These are phyloP conservation scores for Varanus salvator DNA, from an alignment of 2,113 vertebrate genomes.

Conservation along the genomic window DNA sequence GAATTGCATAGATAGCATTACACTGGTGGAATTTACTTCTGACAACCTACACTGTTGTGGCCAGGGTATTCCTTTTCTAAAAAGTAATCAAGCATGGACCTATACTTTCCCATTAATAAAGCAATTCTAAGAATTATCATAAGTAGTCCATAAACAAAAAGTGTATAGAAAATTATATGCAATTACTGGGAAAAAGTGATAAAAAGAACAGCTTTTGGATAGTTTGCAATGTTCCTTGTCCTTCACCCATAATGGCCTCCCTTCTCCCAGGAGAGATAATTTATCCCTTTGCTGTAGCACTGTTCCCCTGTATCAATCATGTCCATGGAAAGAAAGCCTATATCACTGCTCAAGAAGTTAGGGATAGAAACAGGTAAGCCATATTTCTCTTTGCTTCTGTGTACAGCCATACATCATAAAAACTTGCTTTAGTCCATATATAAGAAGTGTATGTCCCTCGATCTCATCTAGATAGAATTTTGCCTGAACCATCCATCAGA, in stretches of 20 bases:
- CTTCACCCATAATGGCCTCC: neutral
- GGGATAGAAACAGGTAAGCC: neutral
- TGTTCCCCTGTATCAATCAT: neutral
- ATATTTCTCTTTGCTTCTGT: neutral
- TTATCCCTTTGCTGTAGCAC: neutral
- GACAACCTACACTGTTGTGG: neutral
- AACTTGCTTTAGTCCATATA: neutral
- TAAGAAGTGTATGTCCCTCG: neutral
- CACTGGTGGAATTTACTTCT: neutral
- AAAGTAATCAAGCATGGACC: neutral
- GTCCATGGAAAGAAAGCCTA: neutral
- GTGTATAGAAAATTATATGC: neutral
- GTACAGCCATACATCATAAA: neutral
- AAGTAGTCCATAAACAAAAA: neutral
- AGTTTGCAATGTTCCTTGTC: neutral
- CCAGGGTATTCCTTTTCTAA: neutral
- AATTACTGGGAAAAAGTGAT: neutral
- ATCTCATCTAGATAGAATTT: neutral
- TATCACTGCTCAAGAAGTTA: neutral
- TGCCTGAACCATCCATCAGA: constrained; percentile 3
- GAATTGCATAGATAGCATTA: neutral
- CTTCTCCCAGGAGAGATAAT: neutral
- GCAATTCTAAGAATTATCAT: neutral
- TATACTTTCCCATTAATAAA: neutral
- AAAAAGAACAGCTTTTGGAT: neutral